A percentile compares a stretch with the other conserved stretches of the same genome.
phyloP scores from a whole-genome alignment of 2,888 invertebrate species.

The Caenorhabditis panamensis region DNA sequence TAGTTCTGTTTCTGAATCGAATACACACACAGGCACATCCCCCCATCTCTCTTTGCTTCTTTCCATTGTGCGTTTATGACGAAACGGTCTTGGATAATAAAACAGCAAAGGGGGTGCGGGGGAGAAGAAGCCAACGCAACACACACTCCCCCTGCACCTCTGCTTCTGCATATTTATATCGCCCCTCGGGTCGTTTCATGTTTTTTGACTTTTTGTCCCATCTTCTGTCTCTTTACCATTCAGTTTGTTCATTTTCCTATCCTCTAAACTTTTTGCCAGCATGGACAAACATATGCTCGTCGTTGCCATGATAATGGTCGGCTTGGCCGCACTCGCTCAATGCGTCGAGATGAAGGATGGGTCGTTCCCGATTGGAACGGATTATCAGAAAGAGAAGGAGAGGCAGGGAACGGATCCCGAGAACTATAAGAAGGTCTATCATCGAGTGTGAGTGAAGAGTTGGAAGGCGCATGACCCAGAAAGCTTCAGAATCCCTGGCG shows the following conservation, averaged over 20 bases:
- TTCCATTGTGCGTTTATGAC: conserved; percentile 46
- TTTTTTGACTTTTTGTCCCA: neutral
- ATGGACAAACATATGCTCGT: conserved; percentile 38
- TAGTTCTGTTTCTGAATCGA: conserved; percentile 34
- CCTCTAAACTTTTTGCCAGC: neutral
- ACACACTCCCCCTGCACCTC: neutral
- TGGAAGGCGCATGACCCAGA: neutral
- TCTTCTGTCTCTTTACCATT: conserved; percentile 1
- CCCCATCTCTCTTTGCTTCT: neutral
- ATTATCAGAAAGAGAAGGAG: conserved; percentile 40
- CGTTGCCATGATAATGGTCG: conserved; percentile 25
- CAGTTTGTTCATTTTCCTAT: neutral
- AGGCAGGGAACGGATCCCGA: conserved; percentile 37
- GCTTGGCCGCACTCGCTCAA: neutral
- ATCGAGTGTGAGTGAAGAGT: conserved; percentile 39
- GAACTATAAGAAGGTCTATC: conserved; percentile 51
- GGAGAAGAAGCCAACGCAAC: conserved; percentile 25
- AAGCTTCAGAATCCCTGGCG: conserved; percentile 52
- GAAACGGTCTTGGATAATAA: conserved; percentile 52
- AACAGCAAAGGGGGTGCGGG: conserved; percentile 23
- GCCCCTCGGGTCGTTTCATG: conserved; percentile 20
- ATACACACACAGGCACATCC: neutral
- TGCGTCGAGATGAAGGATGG: conserved; percentile 40
- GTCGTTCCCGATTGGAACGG: conserved; percentile 36
- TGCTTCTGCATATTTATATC: conserved; percentile 53